These are phyloP conservation scores for Phoeniculus purpureus DNA, from an alignment of 2,797 vertebrate genomes.

Conservation along the genomic window DNA sequence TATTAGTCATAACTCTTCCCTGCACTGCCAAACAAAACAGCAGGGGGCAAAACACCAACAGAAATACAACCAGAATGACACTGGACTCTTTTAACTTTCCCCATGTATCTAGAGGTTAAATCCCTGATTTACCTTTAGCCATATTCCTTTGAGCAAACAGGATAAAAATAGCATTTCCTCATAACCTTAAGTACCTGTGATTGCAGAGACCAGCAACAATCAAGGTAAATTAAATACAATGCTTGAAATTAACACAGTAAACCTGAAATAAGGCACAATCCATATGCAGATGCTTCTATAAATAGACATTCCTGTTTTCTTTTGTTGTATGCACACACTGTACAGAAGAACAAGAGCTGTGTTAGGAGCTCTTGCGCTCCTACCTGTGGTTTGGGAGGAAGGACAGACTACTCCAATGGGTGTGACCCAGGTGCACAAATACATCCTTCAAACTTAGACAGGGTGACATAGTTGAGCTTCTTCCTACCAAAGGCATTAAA, in stretches of 20 bases:
- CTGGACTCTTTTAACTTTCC: neutral
- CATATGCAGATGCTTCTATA: neutral
- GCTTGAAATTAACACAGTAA: neutral
- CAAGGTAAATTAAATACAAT: neutral
- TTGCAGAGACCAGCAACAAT: conserved; percentile 14
- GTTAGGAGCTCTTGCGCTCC: neutral
- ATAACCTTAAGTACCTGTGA: neutral
- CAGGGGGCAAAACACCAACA: neutral
- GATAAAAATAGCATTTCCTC: neutral
- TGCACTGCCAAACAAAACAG: neutral
- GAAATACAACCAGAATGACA: neutral
- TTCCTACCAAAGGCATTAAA: neutral
- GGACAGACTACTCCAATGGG: neutral
- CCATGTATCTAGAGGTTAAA: neutral
- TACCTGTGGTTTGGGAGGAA: neutral
- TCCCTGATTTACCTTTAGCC: neutral
- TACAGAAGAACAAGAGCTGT: neutral
- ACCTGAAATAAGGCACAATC: neutral
- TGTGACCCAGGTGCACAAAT: neutral
- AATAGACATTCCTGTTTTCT: neutral
- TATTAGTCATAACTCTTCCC: neutral
- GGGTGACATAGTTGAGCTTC: neutral
- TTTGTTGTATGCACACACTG: neutral
- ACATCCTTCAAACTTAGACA: neutral
- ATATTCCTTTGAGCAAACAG: neutral